Percentiles rank a stretch among this genome's conserved stretches.
These are phyloP conservation scores for Platypus cylindrus DNA, from an alignment of 2,888 invertebrate species.

Conservation along the genomic window DNA sequence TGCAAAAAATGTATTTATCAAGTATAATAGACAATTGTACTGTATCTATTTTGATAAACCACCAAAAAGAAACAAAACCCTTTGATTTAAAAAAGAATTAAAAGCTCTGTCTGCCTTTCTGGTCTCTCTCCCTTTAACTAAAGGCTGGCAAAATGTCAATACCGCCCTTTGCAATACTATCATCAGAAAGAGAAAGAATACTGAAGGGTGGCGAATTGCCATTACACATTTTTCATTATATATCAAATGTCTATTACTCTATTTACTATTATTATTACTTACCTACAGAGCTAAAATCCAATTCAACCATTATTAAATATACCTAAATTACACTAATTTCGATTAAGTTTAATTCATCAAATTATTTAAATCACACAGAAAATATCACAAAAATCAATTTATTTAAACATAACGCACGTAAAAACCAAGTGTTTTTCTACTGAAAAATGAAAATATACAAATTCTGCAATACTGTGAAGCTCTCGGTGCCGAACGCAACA, in stretches of 20 bases:
- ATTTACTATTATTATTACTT: too few species aligned
- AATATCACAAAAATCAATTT: slow-evolving; percentile 8
- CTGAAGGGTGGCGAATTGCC: slow-evolving; percentile 22
- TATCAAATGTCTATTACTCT: too few species aligned
- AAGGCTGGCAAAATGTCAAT: slow-evolving; percentile 27
- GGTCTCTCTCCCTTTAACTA: not conserved
- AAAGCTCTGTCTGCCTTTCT: too few species aligned
- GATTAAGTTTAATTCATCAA: slow-evolving; percentile 30
- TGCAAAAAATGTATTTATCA: too few species aligned
- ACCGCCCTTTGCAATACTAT: slow-evolving; percentile 26
- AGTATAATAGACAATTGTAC: too few species aligned
- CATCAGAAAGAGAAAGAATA: too few species aligned
- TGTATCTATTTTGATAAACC: too few species aligned
- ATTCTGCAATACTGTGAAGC: too few species aligned
- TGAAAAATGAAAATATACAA: too few species aligned
- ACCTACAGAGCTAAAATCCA: slow-evolving; percentile 30
- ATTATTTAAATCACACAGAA: slow-evolving; percentile 9
- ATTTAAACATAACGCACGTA: slow-evolving; percentile 8
- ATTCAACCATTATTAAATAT: slow-evolving; percentile 27
- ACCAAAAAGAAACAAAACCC: slow-evolving; percentile 11
- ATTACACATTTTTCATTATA: slow-evolving; percentile 16
- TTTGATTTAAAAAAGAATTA: too few species aligned
- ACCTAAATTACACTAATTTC: slow-evolving; percentile 20
- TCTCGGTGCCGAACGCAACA: too few species aligned
- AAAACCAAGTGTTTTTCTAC: too few species aligned